A percentile compares a stretch with the other conserved stretches of the same genome.
phyloP scores from a whole-genome alignment of 2,888 invertebrate genomes.

The Agonopterix subpropinquella region DNA sequence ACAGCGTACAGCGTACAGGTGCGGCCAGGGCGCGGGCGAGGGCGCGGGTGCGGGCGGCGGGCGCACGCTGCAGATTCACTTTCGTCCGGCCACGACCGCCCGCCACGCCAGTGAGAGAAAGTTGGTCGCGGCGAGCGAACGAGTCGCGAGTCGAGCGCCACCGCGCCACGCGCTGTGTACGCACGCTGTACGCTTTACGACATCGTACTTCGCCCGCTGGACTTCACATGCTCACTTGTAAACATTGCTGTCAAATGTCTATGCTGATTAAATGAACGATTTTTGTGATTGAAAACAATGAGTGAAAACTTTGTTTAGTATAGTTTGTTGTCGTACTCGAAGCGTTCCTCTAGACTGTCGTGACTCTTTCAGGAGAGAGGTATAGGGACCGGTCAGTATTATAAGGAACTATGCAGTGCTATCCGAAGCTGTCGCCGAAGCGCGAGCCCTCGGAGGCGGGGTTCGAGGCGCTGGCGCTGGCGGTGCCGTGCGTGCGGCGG shows the following conservation, averaged over 20 bases:
- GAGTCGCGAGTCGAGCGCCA: slow-evolving; percentile 64
- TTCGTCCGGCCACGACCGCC: slow-evolving; percentile 68
- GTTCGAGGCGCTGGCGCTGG: slow-evolving; percentile 53
- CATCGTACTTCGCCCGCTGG: slow-evolving; percentile 46
- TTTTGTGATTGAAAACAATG: slow-evolving; percentile 29
- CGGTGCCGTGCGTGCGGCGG: slow-evolving; percentile 48
- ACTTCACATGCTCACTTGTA: slow-evolving; percentile 32
- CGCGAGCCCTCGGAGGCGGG: slow-evolving; percentile 54
- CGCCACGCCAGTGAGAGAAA: slow-evolving; percentile 75
- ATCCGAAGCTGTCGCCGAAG: slow-evolving; percentile 60
- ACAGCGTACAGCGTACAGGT: slow-evolving; percentile 12
- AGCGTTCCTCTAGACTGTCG: slow-evolving; percentile 17
- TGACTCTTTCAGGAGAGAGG: slow-evolving; percentile 5
- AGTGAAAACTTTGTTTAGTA: slow-evolving; percentile 25
- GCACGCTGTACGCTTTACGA: slow-evolving; percentile 35
- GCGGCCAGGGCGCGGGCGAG: slow-evolving; percentile 37
- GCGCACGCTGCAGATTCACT: slow-evolving; percentile 67
- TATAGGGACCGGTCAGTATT: slow-evolving; percentile 22
- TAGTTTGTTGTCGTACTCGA: slow-evolving; percentile 6
- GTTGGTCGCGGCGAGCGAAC: slow-evolving; percentile 73
- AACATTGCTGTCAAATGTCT: slow-evolving; percentile 38
- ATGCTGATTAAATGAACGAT: slow-evolving; percentile 32
- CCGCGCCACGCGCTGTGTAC: slow-evolving; percentile 38
- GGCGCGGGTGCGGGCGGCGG: slow-evolving; percentile 32
- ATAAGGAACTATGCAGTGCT: slow-evolving; percentile 63